A percentile compares a stretch with the other conserved stretches of the same genome.
Conservation (phyloP, 2,888 invertebrate genomes). For the Scrobipalpa atriplicella region DNA sequence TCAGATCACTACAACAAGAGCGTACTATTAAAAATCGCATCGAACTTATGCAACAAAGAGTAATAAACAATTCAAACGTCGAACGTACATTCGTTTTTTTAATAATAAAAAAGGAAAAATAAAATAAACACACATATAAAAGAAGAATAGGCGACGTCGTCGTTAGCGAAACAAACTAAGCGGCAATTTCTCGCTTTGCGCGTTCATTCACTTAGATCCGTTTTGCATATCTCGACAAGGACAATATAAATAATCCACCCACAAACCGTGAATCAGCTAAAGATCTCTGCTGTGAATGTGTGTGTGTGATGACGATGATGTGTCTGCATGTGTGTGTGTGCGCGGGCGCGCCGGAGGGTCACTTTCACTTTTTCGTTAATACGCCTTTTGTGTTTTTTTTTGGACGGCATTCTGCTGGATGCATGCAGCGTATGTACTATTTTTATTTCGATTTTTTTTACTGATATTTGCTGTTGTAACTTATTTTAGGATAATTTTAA, state of each 20-base stretch:
- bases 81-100: background rate
- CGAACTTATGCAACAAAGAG: background rate
- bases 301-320: constrained; percentile 11
- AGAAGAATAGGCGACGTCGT: background rate
- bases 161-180: constrained; percentile 5
- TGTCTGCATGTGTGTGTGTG: constrained; percentile 40
- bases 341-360: constrained; percentile 39
- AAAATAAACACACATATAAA: background rate
- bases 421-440: constrained; percentile 39
- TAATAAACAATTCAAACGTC: background rate
- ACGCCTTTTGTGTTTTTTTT: constrained; percentile 78
- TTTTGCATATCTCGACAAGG: constrained; percentile 37
- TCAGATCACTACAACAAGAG: background rate
- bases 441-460: constrained; percentile 7
- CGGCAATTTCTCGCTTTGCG: constrained; percentile 21
- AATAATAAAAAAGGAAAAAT: background rate
- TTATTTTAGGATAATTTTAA: no score
- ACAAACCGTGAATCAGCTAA: constrained; percentile 37
- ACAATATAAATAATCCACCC: constrained; percentile 37
- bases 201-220: constrained; percentile 27
- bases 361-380: constrained; percentile 81
- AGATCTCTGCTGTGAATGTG: constrained; percentile 18
- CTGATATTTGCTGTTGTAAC: no score
- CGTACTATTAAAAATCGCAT: background rate
- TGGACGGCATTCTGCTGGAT: constrained; percentile 63